Evolutionary conservation across 2,113 vertebrate genomes (phyloP).

Genomic region (Cyanistes caeruleus): DNA sequence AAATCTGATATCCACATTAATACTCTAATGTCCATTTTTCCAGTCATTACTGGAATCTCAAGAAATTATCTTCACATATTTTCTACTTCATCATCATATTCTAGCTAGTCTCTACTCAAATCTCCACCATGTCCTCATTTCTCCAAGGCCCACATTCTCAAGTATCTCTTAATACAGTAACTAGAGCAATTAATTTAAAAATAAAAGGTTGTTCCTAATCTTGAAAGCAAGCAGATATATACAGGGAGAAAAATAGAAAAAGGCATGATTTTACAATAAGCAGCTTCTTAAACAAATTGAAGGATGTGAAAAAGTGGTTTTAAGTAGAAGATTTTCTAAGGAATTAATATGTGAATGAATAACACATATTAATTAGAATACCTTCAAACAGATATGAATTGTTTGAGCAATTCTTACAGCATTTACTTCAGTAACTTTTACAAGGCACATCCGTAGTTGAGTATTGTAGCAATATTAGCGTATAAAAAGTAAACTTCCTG

Average conservation of each 20-base stretch:
- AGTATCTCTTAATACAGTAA: background rate
- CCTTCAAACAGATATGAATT: background rate
- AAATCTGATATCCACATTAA: constrained; percentile 47
- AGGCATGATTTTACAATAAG: background rate
- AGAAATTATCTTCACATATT: constrained; percentile 34
- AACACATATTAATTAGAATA: background rate
- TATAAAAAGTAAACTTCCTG: background rate
- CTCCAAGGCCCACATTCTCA: background rate
- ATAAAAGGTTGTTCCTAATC: background rate
- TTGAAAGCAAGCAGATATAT: background rate
- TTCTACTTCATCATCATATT: background rate
- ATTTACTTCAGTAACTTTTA: background rate
- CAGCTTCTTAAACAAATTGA: background rate
- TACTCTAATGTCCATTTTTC: constrained; percentile 31
- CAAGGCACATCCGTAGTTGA: background rate
- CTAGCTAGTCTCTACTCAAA: background rate
- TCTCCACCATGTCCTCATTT: background rate
- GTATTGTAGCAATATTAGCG: background rate
- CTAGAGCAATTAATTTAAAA: background rate
- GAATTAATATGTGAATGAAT: background rate
- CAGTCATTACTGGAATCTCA: constrained; percentile 33
- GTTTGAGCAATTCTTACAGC: background rate
- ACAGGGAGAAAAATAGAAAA: background rate
- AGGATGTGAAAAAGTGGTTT: background rate
- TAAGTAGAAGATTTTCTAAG: background rate